Percentiles rank a stretch among this genome's conserved stretches.
These are phyloP conservation scores for Geotria australis DNA, from an alignment of 2,797 vertebrate species.

Conservation along the genomic window DNA sequence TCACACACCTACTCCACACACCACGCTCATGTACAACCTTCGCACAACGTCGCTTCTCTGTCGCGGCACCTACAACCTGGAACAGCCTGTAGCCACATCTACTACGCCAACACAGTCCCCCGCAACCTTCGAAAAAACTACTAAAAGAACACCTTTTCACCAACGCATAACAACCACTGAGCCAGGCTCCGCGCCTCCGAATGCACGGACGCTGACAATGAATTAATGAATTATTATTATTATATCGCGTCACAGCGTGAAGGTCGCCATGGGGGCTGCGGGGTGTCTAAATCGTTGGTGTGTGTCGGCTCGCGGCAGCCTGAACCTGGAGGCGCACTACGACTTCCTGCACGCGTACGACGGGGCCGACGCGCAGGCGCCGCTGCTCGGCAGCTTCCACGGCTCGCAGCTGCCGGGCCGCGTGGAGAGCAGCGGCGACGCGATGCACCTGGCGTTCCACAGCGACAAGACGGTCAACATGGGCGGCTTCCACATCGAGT, in stretches of 20 bases:
- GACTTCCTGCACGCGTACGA: conserved; percentile 95
- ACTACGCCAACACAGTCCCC: too few relatives aligned
- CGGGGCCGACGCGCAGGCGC: conserved; percentile 60
- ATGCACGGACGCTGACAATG: too few relatives aligned
- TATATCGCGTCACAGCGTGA: conserved; percentile 8
- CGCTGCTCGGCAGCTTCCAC: conserved; percentile 72
- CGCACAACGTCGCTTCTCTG: too few relatives aligned
- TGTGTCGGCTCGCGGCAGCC: conserved; percentile 17
- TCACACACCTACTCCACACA: too few relatives aligned
- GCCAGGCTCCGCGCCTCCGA: too few relatives aligned
- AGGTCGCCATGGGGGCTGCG: conserved; percentile 8
- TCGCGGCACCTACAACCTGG: too few relatives aligned
- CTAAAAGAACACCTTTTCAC: too few relatives aligned
- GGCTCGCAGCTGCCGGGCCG: conserved; percentile 53
- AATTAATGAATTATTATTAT: too few relatives aligned
- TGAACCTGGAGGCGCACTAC: conserved; percentile 84
- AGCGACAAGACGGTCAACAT: conserved; percentile 89
- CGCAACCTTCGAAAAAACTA: too few relatives aligned
- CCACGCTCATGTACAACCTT: too few relatives aligned
- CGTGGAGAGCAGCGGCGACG: conserved; percentile 89
- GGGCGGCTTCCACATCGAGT: conserved; percentile 64
- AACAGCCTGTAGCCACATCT: too few relatives aligned
- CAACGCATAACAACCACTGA: too few relatives aligned
- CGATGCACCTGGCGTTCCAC: conserved; percentile 71
- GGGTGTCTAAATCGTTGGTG: conserved; percentile 11